Evolutionary conservation across 2,797 vertebrate species (phyloP).

Genomic region (Alfaro cultratus): DNA sequence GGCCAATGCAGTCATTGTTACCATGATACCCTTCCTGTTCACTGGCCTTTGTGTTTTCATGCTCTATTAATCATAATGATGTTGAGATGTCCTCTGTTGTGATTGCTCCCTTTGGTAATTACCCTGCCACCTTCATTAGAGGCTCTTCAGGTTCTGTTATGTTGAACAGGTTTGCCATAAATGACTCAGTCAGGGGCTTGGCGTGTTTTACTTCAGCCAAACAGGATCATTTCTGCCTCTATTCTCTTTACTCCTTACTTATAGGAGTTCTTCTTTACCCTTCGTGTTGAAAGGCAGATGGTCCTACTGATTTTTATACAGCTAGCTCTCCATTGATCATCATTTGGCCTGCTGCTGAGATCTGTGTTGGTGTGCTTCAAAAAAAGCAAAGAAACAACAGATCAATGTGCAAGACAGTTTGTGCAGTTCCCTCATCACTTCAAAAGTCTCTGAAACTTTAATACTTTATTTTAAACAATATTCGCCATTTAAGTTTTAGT

Average conservation of each 20-base stretch:
- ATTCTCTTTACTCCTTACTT: slow-evolving; percentile 2
- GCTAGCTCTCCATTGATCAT: slow-evolving; percentile 31
- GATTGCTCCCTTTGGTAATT: slow-evolving; percentile 41
- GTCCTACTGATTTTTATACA: slow-evolving; percentile 5
- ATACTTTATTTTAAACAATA: neutral
- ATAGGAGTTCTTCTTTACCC: slow-evolving; percentile 1
- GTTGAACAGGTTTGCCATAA: slow-evolving; percentile 22
- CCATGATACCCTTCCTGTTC: slow-evolving; percentile 1
- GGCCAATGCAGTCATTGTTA: neutral
- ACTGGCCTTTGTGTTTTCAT: slow-evolving; percentile 40
- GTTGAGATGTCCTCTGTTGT: slow-evolving; percentile 17
- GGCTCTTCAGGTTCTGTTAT: neutral
- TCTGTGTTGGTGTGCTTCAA: slow-evolving; percentile 16
- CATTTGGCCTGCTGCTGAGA: slow-evolving; percentile 4
- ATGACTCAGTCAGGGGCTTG: slow-evolving; percentile 21
- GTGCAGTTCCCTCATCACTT: neutral
- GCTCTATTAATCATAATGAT: slow-evolving; percentile 28
- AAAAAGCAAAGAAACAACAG: slow-evolving; percentile 33
- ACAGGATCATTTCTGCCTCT: neutral
- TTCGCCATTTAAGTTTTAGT: slow-evolving; percentile 21
- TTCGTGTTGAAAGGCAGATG: slow-evolving; percentile 1
- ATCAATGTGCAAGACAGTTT: slow-evolving; percentile 21
- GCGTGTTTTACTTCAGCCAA: slow-evolving; percentile 8
- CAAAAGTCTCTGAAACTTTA: neutral
- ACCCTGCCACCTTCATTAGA: slow-evolving; percentile 8